phyloP scores from a whole-genome alignment of 2,113 vertebrate genomes.

The Pedionomus torquatus region DNA sequence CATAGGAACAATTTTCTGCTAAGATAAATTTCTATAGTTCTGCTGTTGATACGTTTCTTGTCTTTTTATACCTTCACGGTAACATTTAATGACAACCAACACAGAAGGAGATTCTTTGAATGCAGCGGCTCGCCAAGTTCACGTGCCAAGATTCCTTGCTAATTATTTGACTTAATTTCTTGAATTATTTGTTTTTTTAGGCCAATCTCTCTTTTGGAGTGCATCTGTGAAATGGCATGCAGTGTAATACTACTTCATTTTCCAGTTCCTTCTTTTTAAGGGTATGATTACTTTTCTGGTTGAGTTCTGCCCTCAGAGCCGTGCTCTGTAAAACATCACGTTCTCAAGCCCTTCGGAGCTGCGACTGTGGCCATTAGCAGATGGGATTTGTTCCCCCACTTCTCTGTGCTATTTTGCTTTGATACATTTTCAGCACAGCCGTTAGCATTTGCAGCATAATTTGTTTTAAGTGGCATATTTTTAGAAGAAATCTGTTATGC shows the following conservation, averaged over 20 bases:
- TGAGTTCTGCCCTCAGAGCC: not conserved
- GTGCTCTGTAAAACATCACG: not conserved
- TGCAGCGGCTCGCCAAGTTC: not conserved
- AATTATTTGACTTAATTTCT: conserved; percentile 32
- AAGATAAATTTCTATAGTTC: conserved; percentile 21
- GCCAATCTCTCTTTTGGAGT: not conserved
- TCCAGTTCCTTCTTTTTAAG: not conserved
- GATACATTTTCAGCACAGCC: conserved; percentile 15
- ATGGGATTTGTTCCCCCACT: not conserved
- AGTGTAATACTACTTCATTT: not conserved
- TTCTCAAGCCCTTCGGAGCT: not conserved
- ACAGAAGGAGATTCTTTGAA: not conserved
- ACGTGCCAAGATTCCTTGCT: not conserved
- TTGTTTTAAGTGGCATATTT: conserved; percentile 58
- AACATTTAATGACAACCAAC: not conserved
- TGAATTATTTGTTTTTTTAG: conserved; percentile 22
- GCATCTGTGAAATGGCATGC: not conserved
- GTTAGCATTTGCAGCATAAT: conserved; percentile 7
- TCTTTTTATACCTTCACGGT: not conserved
- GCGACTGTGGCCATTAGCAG: conserved; percentile 4
- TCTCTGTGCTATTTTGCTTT: not conserved
- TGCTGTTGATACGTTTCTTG: conserved; percentile 10
- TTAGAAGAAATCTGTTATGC: conserved; percentile 48
- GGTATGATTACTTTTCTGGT: not conserved
- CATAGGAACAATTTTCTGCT: conserved; percentile 55